Percentiles rank a stretch among this genome's conserved stretches.
phyloP scores from a whole-genome alignment of 2,888 invertebrate genomes.

The Amblyteles armatorius region DNA sequence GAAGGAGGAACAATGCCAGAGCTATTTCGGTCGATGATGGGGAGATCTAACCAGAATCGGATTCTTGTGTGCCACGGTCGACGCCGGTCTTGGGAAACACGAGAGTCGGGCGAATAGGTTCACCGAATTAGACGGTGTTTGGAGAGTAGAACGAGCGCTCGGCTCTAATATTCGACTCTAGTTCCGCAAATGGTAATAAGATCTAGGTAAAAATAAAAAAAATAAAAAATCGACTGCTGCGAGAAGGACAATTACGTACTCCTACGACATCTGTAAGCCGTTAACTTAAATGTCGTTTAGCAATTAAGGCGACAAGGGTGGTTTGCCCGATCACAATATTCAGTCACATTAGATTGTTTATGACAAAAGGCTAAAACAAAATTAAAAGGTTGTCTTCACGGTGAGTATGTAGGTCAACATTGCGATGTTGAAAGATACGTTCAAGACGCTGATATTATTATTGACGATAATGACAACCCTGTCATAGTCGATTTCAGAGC shows the following conservation, averaged over 20 bases:
- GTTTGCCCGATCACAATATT: too few species aligned
- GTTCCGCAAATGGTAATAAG: neutral
- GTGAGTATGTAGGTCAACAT: too few species aligned
- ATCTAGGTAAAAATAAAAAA: neutral
- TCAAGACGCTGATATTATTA: too few species aligned
- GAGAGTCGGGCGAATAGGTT: constrained; percentile 11
- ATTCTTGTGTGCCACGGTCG: constrained; percentile 78
- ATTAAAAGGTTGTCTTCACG: too few species aligned
- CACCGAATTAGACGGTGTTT: constrained; percentile 74
- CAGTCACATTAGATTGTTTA: too few species aligned
- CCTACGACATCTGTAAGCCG: neutral
- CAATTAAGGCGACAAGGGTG: too few species aligned
- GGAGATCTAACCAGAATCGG: constrained; percentile 9
- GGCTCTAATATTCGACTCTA: neutral
- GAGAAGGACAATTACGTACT: neutral
- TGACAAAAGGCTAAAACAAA: too few species aligned
- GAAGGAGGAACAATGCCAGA: constrained; percentile 83
- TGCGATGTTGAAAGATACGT: too few species aligned
- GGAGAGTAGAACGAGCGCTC: neutral
- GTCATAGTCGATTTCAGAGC: too few species aligned
- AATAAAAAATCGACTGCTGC: neutral
- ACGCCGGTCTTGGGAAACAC: constrained; percentile 28
- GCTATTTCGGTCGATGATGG: constrained; percentile 82
- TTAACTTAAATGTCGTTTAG: neutral
- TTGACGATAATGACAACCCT: too few species aligned